Base-by-base conservation (phyloP, 2,113 vertebrate species). In the Seriola rivoliana region DNA sequence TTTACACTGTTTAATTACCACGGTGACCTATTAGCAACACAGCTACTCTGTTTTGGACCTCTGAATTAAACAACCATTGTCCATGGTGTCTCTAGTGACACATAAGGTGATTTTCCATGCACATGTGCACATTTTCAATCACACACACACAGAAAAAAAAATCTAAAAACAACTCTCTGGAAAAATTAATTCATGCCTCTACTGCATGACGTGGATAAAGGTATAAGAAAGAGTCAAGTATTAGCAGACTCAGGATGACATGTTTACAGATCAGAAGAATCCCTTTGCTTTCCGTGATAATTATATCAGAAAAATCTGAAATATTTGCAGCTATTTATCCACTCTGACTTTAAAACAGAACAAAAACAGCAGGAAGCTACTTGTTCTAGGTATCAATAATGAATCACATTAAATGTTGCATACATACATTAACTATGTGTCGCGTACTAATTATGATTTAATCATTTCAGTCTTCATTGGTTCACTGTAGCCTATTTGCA, bases 301-400 rank as follows among this genome's bases (percentile, higher is more conserved):
- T 66, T 42, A 23, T 44, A 71, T 44, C 42, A 72, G 23, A 67
- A 34, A 44, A 16, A 73, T 52, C 48, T 7, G 48, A 50, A 19
- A 50, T 72, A 13, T 72, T 62, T 63, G 55, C 9, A 12, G 36
- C 48, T 5, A 46, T 64, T 55, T 57, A 34, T 50, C 32, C 29
- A 72, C 16, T 48, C 21, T n/a, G 13, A 52, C n/a, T 79, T 57
- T 10, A 46, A 62, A 69, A 2, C 25, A 32, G 4, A 73, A 54
- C n/a, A 48, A 69, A 74, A 67, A 74, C 75, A 74, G 57, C 64
- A 57, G 48, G 70, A 32, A n/a, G 75, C 75, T 4, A n/a, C 38
- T 79, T 40, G 29, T 63, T 73, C 54, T 63, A 11, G 8, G 48
- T 40, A 40, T 75, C 32, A 79, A 69, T 58, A 64, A 74, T 79